A percentile compares a stretch with the other conserved stretches of the same genome.
These are phyloP conservation scores for Plagodis pulveraria DNA, from an alignment of 2,888 invertebrate genomes.

Conservation along the genomic window DNA sequence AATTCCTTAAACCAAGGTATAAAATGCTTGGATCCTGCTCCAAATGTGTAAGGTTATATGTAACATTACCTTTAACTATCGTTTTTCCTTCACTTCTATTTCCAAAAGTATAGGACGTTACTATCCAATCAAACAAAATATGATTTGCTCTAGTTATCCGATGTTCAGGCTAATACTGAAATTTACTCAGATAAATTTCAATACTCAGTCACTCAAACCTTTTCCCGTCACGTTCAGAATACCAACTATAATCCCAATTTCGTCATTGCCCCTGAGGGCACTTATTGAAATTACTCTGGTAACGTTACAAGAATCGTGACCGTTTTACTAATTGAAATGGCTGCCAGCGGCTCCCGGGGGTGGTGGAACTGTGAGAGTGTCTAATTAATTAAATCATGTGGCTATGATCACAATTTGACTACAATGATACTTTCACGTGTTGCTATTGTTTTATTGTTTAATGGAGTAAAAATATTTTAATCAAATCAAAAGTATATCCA, in stretches of 20 bases:
- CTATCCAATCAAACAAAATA: too few species aligned
- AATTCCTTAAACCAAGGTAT: too few species aligned
- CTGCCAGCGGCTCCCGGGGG: constrained; percentile 14
- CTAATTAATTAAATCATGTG: constrained; percentile 25
- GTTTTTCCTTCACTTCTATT: too few species aligned
- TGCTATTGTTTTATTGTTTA: neutral
- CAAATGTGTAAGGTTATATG: too few species aligned
- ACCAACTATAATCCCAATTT: constrained; percentile 25
- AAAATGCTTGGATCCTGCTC: too few species aligned
- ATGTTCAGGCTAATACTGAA: too few species aligned
- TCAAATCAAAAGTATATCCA: too few species aligned
- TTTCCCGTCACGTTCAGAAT: constrained; percentile 15
- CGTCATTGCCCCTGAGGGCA: constrained; percentile 28
- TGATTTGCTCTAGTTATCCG: too few species aligned
- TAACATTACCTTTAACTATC: too few species aligned
- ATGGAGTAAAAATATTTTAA: too few species aligned
- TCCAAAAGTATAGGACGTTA: too few species aligned
- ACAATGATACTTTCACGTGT: neutral
- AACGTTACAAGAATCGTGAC: constrained; percentile 27
- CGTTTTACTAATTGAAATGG: constrained; percentile 26
- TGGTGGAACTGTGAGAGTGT: constrained; percentile 11
- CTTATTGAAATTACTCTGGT: constrained; percentile 34
- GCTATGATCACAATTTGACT: constrained; percentile 19
- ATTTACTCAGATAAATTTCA: too few species aligned
- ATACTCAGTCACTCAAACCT: constrained; percentile 4